phyloP scores from a whole-genome alignment of 2,797 vertebrate genomes.

The Scolopax bukidnonensis region DNA sequence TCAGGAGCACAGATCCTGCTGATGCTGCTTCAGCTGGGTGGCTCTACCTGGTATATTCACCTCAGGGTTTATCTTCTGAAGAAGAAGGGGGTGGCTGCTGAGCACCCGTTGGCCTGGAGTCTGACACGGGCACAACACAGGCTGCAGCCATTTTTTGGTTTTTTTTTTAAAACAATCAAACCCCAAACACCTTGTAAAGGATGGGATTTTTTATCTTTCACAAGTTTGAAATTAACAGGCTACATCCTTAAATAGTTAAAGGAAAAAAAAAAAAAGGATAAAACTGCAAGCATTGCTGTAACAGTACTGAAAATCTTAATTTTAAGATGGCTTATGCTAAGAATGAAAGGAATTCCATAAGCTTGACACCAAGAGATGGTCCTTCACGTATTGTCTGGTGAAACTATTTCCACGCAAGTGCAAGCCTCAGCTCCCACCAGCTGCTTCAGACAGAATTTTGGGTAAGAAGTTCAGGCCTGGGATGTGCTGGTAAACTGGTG shows the following conservation, averaged over 20 bases:
- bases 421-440: neutral
- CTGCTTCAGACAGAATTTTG: neutral
- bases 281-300: neutral
- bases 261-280: neutral
- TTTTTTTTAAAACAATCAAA: neutral
- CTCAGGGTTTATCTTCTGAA: too few relatives aligned
- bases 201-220: neutral
- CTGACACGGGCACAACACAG: neutral
- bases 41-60: accelerated
- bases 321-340: neutral
- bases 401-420: neutral
- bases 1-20: neutral
- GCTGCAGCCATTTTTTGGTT: neutral
- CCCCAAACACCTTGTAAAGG: neutral
- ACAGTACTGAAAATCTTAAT: neutral
- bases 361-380: neutral
- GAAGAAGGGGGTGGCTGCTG: neutral
- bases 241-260: neutral
- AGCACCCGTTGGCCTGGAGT: neutral
- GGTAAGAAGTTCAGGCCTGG: neutral
- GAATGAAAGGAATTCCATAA: neutral
- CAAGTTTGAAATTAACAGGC: neutral
- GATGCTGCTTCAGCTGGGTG: accelerated
- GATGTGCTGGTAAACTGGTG: neutral
- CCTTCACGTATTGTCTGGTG: neutral